phyloP scores from a whole-genome alignment of 1,140 invertebrate species.

The Laupala kohalensis region DNA sequence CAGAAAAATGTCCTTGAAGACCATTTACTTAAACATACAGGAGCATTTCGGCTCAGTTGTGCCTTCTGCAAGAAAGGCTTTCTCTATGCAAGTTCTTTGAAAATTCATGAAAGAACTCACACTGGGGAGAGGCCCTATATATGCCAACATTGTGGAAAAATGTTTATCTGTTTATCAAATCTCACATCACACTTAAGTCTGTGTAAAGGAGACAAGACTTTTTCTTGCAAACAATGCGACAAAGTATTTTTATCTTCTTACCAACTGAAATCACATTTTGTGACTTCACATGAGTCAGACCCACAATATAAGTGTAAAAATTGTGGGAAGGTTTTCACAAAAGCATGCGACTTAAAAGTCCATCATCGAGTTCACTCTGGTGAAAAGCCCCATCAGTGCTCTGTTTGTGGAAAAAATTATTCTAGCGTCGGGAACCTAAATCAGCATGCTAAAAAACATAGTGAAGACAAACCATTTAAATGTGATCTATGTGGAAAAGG shows the following conservation, averaged over 20 bases:
- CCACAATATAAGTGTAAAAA: conserved; percentile 17
- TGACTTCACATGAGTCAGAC: conserved; percentile 3
- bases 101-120: conserved; percentile 25
- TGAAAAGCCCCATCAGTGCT: conserved; percentile 42
- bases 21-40: conserved; percentile 26
- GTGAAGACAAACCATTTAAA: conserved; percentile 41
- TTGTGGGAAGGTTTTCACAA: conserved; percentile 20
- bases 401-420: conserved; percentile 44
- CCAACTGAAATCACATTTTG: conserved; percentile 2
- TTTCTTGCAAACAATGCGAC: conserved; percentile 5
- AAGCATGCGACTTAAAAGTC: conserved; percentile 18
- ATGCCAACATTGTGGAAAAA: conserved; percentile 19
- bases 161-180: conserved; percentile 11
- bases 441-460: conserved; percentile 24
- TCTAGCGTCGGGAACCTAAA: conserved; percentile 26
- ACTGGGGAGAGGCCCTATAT: conserved; percentile 35
- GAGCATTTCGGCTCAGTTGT: conserved; percentile 7
- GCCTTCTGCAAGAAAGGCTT: conserved; percentile 20
- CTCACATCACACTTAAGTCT: conserved; percentile 11
- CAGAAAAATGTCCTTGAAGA: conserved; percentile 29
- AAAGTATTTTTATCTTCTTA: conserved; percentile 1
- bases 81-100: conserved; percentile 13
- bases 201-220: conserved; percentile 3
- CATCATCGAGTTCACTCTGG: conserved; percentile 27
- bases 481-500: conserved; percentile 51